Evolutionary conservation across 2,888 invertebrate species (phyloP).

Genomic region (Lithosia quadra): DNA sequence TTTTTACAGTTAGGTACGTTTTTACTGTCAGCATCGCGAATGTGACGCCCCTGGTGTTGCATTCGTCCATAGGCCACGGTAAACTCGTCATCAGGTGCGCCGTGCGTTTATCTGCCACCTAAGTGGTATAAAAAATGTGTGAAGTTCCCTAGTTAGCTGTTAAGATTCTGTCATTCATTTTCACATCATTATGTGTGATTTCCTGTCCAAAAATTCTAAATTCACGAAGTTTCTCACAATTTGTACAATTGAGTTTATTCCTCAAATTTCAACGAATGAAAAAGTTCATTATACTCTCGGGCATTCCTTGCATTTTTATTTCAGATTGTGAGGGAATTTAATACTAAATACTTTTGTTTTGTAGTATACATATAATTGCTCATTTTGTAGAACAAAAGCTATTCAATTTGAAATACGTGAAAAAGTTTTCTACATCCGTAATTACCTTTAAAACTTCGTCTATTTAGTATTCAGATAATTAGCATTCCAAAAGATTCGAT

Average conservation of each 20-base stretch:
- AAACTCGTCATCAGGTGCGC: no score
- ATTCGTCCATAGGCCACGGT: no score
- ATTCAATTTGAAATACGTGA: slow-evolving; percentile 3
- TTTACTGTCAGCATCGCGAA: no score
- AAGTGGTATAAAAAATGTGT: no score
- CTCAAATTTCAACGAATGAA: not conserved
- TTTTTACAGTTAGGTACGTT: no score
- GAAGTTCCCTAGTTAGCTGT: no score
- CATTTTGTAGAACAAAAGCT: not conserved
- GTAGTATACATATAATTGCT: not conserved
- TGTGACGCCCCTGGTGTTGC: no score
- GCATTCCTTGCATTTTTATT: not conserved
- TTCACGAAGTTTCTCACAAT: not conserved
- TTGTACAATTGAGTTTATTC: not conserved
- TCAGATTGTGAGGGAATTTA: not conserved
- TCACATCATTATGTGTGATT: not conserved
- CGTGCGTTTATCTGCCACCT: no score
- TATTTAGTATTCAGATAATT: slow-evolving; percentile 38
- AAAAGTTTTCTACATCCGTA: slow-evolving; percentile 6
- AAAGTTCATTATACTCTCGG: not conserved
- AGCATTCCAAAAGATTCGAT: slow-evolving; percentile 36
- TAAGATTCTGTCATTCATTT: no score
- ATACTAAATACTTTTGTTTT: not conserved
- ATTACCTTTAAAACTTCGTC: not conserved
- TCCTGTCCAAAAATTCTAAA: not conserved